phyloP scores from a whole-genome alignment of 1,140 invertebrate species.

The Hyphantria cunea region DNA sequence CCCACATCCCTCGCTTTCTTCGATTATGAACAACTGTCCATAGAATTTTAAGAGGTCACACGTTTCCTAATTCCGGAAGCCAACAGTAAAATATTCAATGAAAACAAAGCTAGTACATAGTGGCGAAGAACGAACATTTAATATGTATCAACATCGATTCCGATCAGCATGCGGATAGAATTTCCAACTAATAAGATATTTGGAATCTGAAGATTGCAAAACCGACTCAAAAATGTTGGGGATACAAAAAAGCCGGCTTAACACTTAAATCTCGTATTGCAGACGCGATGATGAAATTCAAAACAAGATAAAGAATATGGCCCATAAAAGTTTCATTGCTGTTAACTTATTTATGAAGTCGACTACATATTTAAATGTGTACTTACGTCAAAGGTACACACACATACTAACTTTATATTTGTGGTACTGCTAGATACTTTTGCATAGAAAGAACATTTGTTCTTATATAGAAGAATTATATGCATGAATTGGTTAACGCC shows the following conservation, averaged over 20 bases:
- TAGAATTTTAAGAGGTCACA: constrained; percentile 32
- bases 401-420: too few species aligned
- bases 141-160: constrained; percentile 20
- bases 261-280: constrained; percentile 57
- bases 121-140: constrained; percentile 9
- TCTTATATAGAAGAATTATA: too few species aligned
- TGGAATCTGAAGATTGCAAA: constrained; percentile 34
- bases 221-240: constrained; percentile 22
- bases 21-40: constrained; percentile 61
- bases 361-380: constrained; percentile 68
- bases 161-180: constrained; percentile 15
- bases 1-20: constrained; percentile 57
- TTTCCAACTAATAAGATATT: constrained; percentile 24
- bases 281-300: constrained; percentile 70
- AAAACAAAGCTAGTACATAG: background rate
- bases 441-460: too few species aligned
- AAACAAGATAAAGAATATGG: constrained; percentile 75
- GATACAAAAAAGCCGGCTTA: constrained; percentile 29
- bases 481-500: too few species aligned
- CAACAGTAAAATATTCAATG: too few species aligned
- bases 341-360: constrained; percentile 76
- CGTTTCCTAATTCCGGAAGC: constrained; percentile 21
- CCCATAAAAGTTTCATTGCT: constrained; percentile 76
- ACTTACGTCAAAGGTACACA: constrained; percentile 42
- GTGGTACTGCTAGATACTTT: too few species aligned